Evolutionary conservation across 2,797 vertebrate genomes (phyloP), one percentile per base, ranked within the genome.

Genomic region (Eulemur mongoz): DNA sequence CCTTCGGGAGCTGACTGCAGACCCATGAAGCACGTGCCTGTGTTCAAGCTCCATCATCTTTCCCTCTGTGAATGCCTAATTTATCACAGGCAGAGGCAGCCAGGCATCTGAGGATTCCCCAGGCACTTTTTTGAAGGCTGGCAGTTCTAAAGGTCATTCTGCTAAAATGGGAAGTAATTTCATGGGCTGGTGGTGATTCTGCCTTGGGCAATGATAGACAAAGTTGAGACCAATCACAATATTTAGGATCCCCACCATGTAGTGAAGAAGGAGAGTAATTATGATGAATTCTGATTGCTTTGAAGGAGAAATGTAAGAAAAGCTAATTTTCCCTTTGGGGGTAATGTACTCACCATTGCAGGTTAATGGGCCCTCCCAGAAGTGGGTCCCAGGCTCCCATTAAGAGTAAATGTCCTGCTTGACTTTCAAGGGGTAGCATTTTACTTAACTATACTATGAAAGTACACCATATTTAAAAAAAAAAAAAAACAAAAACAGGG

Each of bases 111-210:
- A 48, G 67, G 89, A 38, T 69, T 88, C 61, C n/a, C 30, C 32
- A 6, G 61, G 81, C 67, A 32, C 32, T 80, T 80, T 86, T 83
- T 65, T 63, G 82, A 94, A 91, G 50, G 38, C 32, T 7, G 35
- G n/a, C 59, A 84, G 22, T 69, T 86, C 35, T 79, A 52, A 96
- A 97, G 89, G 65, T 96, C 89, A 91, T 80, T 38, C 65, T 23
- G 35, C 65, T 87, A 48, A 75, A 54, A 40, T 23, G 54, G 52
- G 38, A 88, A 93, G 67, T 91, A 76, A 96, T 91, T 95, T 73
- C 27, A 57, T 9, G 40, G 67, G 45, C 75, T 70, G 20, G 13
- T 93, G 50, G 52, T 81, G 35, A 84, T 59, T 92, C 70, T 92
- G 79, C 75, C 79, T 45, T 52, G 22, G 54, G n/a, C 80, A 80